Evolutionary conservation across 2,888 invertebrate species (phyloP).

Genomic region (Steinernema carpocapsae): DNA sequence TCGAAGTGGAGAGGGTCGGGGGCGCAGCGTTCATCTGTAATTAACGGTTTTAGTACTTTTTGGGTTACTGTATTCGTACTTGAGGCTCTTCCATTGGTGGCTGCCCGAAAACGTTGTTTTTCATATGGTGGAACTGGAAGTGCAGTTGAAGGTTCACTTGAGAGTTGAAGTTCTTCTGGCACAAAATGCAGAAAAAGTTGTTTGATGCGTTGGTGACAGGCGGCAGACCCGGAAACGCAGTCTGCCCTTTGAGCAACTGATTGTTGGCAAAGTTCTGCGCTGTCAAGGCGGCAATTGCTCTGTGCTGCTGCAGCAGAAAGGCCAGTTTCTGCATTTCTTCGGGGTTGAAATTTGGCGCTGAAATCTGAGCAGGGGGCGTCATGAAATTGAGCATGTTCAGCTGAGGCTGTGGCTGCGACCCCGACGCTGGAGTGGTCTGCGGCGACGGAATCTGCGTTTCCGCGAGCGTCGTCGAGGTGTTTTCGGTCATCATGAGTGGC

Average conservation of each 20-base stretch:
- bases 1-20: background rate
- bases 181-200: slow-evolving; percentile 12
- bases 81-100: background rate
- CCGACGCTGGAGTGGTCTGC: background rate
- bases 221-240: slow-evolving; percentile 1
- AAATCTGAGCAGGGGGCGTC: background rate
- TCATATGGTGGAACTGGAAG: slow-evolving; percentile 23
- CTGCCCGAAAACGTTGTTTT: background rate
- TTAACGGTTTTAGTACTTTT: background rate
- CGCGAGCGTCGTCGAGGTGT: background rate
- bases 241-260: slow-evolving; percentile 33
- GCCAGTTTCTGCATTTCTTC: slow-evolving; percentile 5
- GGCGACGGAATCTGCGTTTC: slow-evolving; percentile 9
- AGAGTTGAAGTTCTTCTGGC: slow-evolving; percentile 17
- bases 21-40: background rate
- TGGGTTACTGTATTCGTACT: background rate
- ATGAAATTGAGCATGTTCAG: slow-evolving; percentile 28
- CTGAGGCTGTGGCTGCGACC: background rate
- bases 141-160: slow-evolving; percentile 22
- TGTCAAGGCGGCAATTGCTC: slow-evolving; percentile 12
- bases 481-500: slow-evolving; percentile 22
- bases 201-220: slow-evolving; percentile 22
- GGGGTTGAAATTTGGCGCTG: background rate
- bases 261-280: slow-evolving; percentile 26
- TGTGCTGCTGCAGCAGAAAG: slow-evolving; percentile 23